A percentile compares a stretch with the other conserved stretches of the same genome.
These are phyloP conservation scores for Notarius lentiginosus DNA, from an alignment of 2,113 vertebrate genomes.

Conservation along the genomic window DNA sequence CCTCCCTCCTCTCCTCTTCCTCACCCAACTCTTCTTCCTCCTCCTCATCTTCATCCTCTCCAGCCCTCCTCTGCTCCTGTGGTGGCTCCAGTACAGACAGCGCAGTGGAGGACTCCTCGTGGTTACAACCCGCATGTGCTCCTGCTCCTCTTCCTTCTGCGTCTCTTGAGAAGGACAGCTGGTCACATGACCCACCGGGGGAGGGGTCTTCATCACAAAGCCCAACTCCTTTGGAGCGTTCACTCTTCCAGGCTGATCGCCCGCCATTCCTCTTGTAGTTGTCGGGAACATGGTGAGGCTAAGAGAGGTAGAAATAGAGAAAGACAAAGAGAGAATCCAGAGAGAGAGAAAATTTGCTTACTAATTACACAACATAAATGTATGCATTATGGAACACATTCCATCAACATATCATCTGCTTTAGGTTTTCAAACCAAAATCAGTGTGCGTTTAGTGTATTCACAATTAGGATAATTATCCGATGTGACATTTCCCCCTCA, in stretches of 20 bases:
- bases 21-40: slow-evolving; percentile 65
- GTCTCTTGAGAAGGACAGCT: slow-evolving; percentile 50
- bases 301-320: slow-evolving; percentile 28
- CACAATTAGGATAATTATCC: not conserved
- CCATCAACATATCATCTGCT: not conserved
- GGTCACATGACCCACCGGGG: slow-evolving; percentile 58
- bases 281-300: slow-evolving; percentile 98
- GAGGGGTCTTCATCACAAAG: slow-evolving; percentile 70
- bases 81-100: slow-evolving; percentile 41
- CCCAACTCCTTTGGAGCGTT: slow-evolving; percentile 78
- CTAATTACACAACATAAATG: no score
- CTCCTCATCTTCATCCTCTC: slow-evolving; percentile 56
- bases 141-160: slow-evolving; percentile 54
- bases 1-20: slow-evolving; percentile 71
- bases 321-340: not conserved
- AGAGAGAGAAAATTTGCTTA: no score
- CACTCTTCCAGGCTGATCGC: slow-evolving; percentile 93
- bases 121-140: slow-evolving; percentile 58
- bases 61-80: slow-evolving; percentile 58
- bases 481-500: not conserved
- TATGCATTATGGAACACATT: not conserved
- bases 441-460: not conserved
- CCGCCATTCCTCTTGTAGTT: slow-evolving; percentile 98
- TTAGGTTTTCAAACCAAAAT: not conserved
- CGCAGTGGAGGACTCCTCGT: slow-evolving; percentile 54